Conservation (phyloP, 2,888 invertebrate species). For the Sclerodermus sp. region DNA sequence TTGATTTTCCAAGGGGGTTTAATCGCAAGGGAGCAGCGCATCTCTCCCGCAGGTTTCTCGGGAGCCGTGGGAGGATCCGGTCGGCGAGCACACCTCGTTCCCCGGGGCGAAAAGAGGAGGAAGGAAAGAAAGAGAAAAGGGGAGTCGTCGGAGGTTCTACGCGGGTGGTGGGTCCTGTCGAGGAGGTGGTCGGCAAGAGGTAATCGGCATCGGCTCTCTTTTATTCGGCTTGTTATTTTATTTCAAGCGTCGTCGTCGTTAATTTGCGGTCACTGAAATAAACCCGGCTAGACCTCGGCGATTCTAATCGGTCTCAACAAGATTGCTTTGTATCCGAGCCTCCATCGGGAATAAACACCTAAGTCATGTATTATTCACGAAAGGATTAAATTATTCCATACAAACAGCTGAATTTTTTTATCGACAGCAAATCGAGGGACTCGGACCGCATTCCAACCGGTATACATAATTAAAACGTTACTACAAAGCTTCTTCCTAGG, state of each 20-base stretch:
- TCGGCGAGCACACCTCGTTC: slow-evolving; percentile 17
- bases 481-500: too few relatives aligned
- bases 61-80: slow-evolving; percentile 26
- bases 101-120: background rate
- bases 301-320: slow-evolving; percentile 4
- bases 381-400: too few relatives aligned
- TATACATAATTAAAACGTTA: too few relatives aligned
- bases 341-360: too few relatives aligned
- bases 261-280: slow-evolving; percentile 33
- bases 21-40: too few relatives aligned
- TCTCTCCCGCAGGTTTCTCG: slow-evolving; percentile 1
- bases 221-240: slow-evolving; percentile 37
- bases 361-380: too few relatives aligned
- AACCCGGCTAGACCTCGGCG: slow-evolving; percentile 20
- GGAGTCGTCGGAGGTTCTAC: background rate
- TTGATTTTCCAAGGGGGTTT: too few relatives aligned
- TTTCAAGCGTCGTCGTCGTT: slow-evolving; percentile 34
- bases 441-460: too few relatives aligned
- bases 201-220: slow-evolving; percentile 35
- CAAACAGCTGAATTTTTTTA: too few relatives aligned
- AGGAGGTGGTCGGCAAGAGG: slow-evolving; percentile 11
- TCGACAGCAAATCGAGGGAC: too few relatives aligned
- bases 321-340: background rate
- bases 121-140: slow-evolving; percentile 7
- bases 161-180: slow-evolving; percentile 25